These are phyloP conservation scores for Laticauda laticaudata DNA, from an alignment of 2,113 vertebrate genomes.

Conservation along the genomic window DNA sequence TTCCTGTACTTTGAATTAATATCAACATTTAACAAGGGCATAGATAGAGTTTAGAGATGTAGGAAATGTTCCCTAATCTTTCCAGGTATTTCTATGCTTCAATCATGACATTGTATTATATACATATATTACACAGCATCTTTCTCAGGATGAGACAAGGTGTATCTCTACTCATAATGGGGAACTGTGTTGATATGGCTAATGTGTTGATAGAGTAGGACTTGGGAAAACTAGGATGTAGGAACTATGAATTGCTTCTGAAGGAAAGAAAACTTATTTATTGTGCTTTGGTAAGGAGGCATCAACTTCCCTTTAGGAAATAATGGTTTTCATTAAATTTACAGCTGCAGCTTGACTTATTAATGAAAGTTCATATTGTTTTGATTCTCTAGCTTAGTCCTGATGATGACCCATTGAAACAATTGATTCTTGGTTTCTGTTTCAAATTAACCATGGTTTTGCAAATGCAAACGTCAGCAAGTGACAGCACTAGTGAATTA, in stretches of 20 bases:
- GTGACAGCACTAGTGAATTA: too few species aligned
- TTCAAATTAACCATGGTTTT: too few species aligned
- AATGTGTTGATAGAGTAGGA: neutral
- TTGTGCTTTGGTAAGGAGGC: neutral
- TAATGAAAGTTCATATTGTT: too few species aligned
- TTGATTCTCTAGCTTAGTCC: too few species aligned
- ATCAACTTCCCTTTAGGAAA: too few species aligned
- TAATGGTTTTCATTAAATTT: too few species aligned
- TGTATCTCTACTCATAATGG: neutral
- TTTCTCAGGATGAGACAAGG: neutral
- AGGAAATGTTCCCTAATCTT: neutral
- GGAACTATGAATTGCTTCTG: too few species aligned
- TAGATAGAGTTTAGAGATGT: neutral
- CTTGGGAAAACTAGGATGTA: neutral
- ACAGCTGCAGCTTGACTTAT: too few species aligned
- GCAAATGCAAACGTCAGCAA: too few species aligned
- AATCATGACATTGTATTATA: neutral
- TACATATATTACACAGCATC: too few species aligned
- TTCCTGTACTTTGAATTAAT: neutral
- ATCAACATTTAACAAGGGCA: neutral
- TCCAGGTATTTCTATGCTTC: neutral
- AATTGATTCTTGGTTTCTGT: too few species aligned
- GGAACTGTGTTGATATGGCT: neutral
- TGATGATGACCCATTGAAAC: too few species aligned
- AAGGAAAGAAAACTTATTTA: neutral